Base-by-base conservation (phyloP, 2,888 invertebrate genomes). In the Lysandra bellargus region DNA sequence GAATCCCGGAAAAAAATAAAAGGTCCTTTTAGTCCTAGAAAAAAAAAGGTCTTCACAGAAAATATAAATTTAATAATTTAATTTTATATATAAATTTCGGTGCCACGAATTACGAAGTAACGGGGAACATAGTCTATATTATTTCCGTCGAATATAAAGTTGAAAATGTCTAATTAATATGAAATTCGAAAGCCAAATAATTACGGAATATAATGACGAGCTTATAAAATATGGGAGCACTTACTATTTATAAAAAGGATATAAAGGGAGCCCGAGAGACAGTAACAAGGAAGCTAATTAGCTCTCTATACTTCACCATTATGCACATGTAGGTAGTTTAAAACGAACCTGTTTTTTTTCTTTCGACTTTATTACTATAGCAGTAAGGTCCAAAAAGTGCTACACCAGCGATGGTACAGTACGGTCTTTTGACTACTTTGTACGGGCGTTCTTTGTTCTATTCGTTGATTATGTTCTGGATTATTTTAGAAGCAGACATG, bases 271-370 rank as follows among this genome's bases (percentile, higher is more conserved):
- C 82, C 83, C 79, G 79, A 81, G 81, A 82, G 82, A 83, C 82
- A 83, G 82, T 82, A 82, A 83, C 82, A 83, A 83, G 81, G 81
- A 81, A 77, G 78, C 82, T 83, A 84, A 84, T 84, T 83, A 84
- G 83, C 83, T 81, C 80, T 83, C 82, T 82, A 82, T 82, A 83
- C 81, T 82, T 82, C 80, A 80, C 80, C 79, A 80, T 82, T 82
- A 82, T 81, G 69, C 82, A 81, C 79, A 81, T 80, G 69, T 82
- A 80, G 81, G 80, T 82, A 82, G 79, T 80, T 79, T 69, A 69
- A 78, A 81, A 72, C 40, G 4, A 44, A 81, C 80, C 76, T 12
- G 53, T 2, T 30, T 75, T 9, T 14, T 1, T 1, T 6, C 1
- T 57, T 76, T 76, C 7, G 53, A 53, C 30, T 2, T 44, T 76